Evolutionary conservation across 2,888 invertebrate species (phyloP).

Genomic region (Dasypogon diadema): DNA sequence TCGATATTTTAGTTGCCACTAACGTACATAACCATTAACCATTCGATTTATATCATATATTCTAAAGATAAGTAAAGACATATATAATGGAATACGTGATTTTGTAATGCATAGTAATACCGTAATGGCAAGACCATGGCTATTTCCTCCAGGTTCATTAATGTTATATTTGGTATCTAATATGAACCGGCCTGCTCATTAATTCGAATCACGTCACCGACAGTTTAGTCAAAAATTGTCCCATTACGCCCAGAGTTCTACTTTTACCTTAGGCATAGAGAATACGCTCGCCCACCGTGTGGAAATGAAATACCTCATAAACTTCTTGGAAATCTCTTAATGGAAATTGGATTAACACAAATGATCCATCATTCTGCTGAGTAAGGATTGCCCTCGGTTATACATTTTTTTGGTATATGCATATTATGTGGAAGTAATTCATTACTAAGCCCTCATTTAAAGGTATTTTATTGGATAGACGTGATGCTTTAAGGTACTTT

Average conservation of each 20-base stretch:
- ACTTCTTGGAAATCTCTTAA: slow-evolving; percentile 35
- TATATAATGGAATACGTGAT: too few species aligned
- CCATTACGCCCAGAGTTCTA: slow-evolving; percentile 1
- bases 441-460: slow-evolving; percentile 37
- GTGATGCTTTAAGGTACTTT: background rate
- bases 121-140: too few species aligned
- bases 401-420: slow-evolving; percentile 9
- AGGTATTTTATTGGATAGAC: slow-evolving; percentile 35
- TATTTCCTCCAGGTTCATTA: too few species aligned
- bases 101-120: too few species aligned
- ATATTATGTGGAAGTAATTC: slow-evolving; percentile 35
- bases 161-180: too few species aligned
- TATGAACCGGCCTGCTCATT: background rate
- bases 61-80: too few species aligned
- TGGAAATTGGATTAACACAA: slow-evolving; percentile 40
- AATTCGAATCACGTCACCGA: slow-evolving; percentile 11
- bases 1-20: too few species aligned
- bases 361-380: slow-evolving; percentile 30
- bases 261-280: slow-evolving; percentile 12
- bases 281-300: background rate
- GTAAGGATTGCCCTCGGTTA: background rate
- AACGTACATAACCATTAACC: too few species aligned
- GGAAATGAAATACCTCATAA: slow-evolving; percentile 29
- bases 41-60: too few species aligned
- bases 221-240: slow-evolving; percentile 31